phyloP scores from a whole-genome alignment of 2,113 vertebrate species.

The Caloenas nicobarica region DNA sequence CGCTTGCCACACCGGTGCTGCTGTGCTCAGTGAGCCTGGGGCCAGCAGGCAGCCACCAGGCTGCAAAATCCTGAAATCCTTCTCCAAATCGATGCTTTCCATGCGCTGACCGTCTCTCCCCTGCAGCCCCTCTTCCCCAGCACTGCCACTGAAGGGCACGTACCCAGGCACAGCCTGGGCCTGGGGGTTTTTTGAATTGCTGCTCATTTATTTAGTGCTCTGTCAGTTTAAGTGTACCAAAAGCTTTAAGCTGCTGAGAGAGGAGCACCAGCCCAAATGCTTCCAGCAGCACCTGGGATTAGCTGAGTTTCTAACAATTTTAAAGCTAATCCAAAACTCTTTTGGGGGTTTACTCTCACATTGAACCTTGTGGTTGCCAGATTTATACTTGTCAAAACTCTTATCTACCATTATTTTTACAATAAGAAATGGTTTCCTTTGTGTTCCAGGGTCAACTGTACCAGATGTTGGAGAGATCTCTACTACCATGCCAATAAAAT shows the following conservation, averaged over 20 bases:
- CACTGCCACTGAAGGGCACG: not conserved
- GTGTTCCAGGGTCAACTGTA: not conserved
- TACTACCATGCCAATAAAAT: not conserved
- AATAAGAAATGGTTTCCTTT: not conserved
- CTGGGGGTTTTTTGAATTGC: not conserved
- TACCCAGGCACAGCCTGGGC: not conserved
- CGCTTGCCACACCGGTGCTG: not conserved
- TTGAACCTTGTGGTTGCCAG: not conserved
- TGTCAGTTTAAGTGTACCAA: not conserved
- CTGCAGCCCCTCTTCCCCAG: not conserved
- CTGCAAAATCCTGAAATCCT: not conserved
- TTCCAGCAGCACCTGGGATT: not conserved
- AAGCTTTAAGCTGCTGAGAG: not conserved
- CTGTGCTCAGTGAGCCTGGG: not conserved
- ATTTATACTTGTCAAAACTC: not conserved
- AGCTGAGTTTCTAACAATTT: not conserved
- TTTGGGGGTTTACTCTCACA: not conserved
- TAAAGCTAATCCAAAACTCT: not conserved
- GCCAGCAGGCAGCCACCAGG: not conserved
- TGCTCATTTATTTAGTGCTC: not conserved
- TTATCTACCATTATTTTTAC: not conserved
- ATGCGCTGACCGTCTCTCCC: not conserved
- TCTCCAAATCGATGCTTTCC: not conserved
- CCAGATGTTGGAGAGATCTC: not conserved
- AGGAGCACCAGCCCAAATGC: not conserved